Evolutionary conservation across 2,113 vertebrate genomes (phyloP), one percentile per base, ranked within the genome.

Genomic region (Siphamia tubifer): DNA sequence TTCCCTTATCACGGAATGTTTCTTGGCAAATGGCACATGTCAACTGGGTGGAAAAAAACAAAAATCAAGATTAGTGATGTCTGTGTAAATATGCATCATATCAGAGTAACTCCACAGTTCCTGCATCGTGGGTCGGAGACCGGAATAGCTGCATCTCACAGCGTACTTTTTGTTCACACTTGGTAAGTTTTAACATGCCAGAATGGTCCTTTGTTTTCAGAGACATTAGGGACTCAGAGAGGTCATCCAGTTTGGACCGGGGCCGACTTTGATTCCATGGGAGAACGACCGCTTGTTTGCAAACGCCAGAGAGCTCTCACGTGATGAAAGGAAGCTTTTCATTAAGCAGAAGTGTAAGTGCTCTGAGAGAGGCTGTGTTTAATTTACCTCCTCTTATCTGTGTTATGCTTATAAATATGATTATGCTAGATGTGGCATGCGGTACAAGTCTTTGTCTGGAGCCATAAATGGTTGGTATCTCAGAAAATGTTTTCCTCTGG

Each of bases 221-320:
- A 81, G 70, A 69, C 67, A 49, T 62, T 40, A 65, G 63, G 68
- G 79, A 73, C 62, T 20, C 16, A 52, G 68, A 42, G 31, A 74
- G 74, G 72, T 75, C 44, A 34, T 81, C 63, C 57, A 44, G 56
- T 65, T 79, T 83, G 78, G 68, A 74, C 52, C 4, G 20, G 32
- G 52, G 75, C 75, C 49, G 68, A 35, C 30, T 81, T 51, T 67
- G 52, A 79, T 82, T 89, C 82, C 90, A 85, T 89, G 86, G 86
- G 88, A 92, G 89, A 92, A 87, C 17, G 57, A 65, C 49, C 63
- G 72, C 67, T 80, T 89, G 74, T 90, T 90, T 90, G 77, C 81
- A 82, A 89, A 79, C 35, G 55, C 80, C 87, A 70, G 53, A 77
- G 42, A 82, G 56, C 73, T 81, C 70, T 80, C 48, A 40, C 9